phyloP scores from a whole-genome alignment of 2,797 vertebrate species.

The Alcedo atthis region DNA sequence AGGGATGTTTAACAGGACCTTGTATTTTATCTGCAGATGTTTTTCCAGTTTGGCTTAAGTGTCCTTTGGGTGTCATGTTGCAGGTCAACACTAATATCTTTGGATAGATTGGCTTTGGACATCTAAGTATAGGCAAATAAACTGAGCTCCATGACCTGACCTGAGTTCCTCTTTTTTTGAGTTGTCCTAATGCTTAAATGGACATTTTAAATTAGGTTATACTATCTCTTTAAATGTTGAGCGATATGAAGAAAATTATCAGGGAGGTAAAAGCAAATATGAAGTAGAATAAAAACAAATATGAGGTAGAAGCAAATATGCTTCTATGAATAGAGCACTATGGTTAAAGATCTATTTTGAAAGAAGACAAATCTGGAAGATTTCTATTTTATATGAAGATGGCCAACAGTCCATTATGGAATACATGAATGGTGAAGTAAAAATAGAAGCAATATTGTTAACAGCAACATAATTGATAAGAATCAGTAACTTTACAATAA shows the following conservation, averaged over 20 bases:
- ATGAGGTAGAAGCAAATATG: not conserved
- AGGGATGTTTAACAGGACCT: not conserved
- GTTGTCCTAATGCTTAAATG: not conserved
- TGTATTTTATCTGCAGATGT: not conserved
- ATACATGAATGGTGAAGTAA: not conserved
- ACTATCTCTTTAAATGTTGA: not conserved
- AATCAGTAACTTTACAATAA: not conserved
- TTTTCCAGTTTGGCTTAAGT: not conserved
- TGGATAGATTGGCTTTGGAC: not conserved
- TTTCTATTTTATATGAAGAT: not conserved
- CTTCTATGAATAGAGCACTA: fast-evolving
- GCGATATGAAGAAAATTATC: not conserved
- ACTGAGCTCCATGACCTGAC: not conserved
- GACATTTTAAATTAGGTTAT: not conserved
- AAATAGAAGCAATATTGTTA: not conserved
- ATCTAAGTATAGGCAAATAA: not conserved
- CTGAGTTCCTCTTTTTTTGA: not conserved
- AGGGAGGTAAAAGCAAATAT: not conserved
- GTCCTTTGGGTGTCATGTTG: fast-evolving
- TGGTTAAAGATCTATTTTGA: not conserved
- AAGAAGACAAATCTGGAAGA: not conserved
- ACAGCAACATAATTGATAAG: not conserved
- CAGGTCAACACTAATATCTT: not conserved
- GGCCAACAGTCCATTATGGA: fast-evolving
- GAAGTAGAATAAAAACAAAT: not conserved